These are phyloP conservation scores for Nematopogon swammerdamellus DNA, from an alignment of 2,888 invertebrate species.

Conservation along the genomic window DNA sequence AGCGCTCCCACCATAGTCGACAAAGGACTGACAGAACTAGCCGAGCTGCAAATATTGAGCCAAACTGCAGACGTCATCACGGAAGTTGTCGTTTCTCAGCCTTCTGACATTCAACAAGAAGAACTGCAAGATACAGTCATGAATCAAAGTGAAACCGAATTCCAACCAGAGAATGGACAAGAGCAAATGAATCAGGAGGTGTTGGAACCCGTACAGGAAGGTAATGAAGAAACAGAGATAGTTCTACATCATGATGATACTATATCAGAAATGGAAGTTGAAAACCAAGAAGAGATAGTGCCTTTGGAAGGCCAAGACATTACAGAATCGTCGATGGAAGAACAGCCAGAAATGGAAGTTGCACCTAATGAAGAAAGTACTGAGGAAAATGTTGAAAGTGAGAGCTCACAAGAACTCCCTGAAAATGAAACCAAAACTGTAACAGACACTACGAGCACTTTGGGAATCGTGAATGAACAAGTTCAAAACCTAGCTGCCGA, in stretches of 20 bases:
- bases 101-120: slow-evolving; percentile 30
- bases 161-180: slow-evolving; percentile 1
- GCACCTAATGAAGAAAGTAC: slow-evolving; percentile 10
- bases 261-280: slow-evolving; percentile 10
- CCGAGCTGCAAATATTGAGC: slow-evolving; percentile 11
- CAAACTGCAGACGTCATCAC: slow-evolving; percentile 17
- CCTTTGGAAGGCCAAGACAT: slow-evolving; percentile 14
- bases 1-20: slow-evolving; percentile 30
- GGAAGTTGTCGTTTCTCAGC: slow-evolving; percentile 24
- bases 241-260: not conserved
- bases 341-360: slow-evolving; percentile 12
- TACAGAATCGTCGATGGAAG: slow-evolving; percentile 11
- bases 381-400: slow-evolving; percentile 8
- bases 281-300: slow-evolving; percentile 18
- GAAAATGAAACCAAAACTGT: slow-evolving; percentile 10
- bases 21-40: slow-evolving; percentile 25
- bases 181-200: not conserved
- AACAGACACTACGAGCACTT: slow-evolving; percentile 12
- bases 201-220: not conserved
- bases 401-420: slow-evolving; percentile 8
- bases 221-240: slow-evolving; percentile 1
- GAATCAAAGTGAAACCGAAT: not conserved
- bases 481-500: slow-evolving; percentile 29
- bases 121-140: slow-evolving; percentile 17
- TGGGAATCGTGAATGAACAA: slow-evolving; percentile 13